Base-by-base conservation (phyloP, 1,140 invertebrate species). In the Pseudomyrmex cubaensis region DNA sequence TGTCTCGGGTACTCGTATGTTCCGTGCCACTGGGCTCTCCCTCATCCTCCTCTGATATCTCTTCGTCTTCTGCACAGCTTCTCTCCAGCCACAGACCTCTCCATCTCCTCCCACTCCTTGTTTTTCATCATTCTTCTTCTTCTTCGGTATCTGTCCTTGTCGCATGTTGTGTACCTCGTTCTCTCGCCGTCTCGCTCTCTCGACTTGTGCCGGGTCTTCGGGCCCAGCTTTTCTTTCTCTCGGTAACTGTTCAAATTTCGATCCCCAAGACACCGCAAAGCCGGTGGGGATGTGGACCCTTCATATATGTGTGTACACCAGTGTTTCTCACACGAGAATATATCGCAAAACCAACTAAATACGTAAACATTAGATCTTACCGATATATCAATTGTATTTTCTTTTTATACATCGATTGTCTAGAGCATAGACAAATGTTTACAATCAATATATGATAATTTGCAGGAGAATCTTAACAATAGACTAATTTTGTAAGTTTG, bases 211-310 rank as follows among this genome's bases (percentile, higher is more conserved):
- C 50, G 73, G 54, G 17, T 72, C 90, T 82, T 90, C 90, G 91
- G 90, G 92, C 91, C 92, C 92, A 92, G 90, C 91, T 92, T 93
- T 92, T 93, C 86, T 92, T 91, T 90, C 91, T 91, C 89, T 86
- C 91, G 90, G 90, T 93, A 94, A 93, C 93, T 94, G 93, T 94
- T 93, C 92, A 92, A 93, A 93, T 94, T 94, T 94, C 92, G 91
- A 91, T 92, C 84, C 86, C 78, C 86, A 86, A 87, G 82, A 90
- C 84, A 80, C 72, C 61, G 86, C 78, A 83, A 83, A 63, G 84
- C 77, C 85, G 85, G 89, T 90, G 90, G 86, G 87, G 89, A 89
- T 88, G 75, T 70, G 83, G 90, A 92, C 89, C 90, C 89, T 91
- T 87, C 67, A 46, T 86, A 85, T 13, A 52, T 52, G 35, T 76